Evolutionary conservation across 2,888 invertebrate species (phyloP), one percentile per base, ranked within the genome.

Genomic region (Mantis religiosa): DNA sequence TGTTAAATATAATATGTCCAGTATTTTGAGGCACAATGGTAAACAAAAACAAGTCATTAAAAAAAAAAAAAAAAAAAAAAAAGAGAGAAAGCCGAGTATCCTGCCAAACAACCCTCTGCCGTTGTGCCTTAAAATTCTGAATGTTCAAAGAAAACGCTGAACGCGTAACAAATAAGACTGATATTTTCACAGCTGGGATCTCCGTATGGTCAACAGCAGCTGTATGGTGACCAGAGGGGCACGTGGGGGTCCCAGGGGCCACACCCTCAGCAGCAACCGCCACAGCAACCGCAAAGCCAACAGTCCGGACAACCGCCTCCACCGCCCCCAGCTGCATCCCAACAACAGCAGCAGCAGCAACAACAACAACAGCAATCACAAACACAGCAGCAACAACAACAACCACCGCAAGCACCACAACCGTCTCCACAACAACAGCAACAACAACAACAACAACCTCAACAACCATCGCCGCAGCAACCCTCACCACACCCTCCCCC

Each of bases 241-340:
- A 88, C 89, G 93, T 93, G 90, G 94, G 94, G 90, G 93, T 94
- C 94, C 89, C 95, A 95, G 91, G 93, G 94, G 92, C 94, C 94
- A 90, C 93, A 94, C 87, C 93, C 34, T 27, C 87, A 34, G 14
- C 87, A 34, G 82, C 30, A 82, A n/a, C n/a, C n/a, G 30, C 94
- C 14, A 93, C 94, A 83, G 93, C 93, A 82, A 93, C 93, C 87
- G 93, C 94, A 89, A 28, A 84, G 54, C 85, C 87, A 87, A 15
- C 89, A 87, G 87, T 34, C 88, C 71, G 89, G 89, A 47, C 90
- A 90, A 41, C 89, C 88, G 28, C 89, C 89, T 81, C 90, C 89
- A 82, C 89, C 87, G 93, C 93, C 84, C 93, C 94, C 88, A 93
- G 93, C 83, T 95, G 93, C 93, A 85, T 95, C 95, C 88, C 94